A percentile compares a stretch with the other conserved stretches of the same genome.
phyloP scores from a whole-genome alignment of 2,888 invertebrate species.

The Formica aserva region DNA sequence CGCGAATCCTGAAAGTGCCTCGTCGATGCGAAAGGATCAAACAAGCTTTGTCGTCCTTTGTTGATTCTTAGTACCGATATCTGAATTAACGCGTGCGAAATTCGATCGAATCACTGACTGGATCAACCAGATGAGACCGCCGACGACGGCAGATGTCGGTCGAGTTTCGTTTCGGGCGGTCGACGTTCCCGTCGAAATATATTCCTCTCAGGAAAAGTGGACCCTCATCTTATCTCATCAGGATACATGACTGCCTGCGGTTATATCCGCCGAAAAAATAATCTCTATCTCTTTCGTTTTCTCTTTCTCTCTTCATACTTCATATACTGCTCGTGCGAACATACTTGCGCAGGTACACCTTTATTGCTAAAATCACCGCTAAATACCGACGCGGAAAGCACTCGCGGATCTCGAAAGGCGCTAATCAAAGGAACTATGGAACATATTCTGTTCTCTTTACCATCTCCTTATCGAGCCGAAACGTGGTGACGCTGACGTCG shows the following conservation, averaged over 20 bases:
- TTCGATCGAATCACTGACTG: conserved; percentile 82
- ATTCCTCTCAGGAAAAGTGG: conserved; percentile 76
- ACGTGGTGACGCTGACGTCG: conserved; percentile 18
- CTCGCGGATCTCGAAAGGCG: conserved; percentile 38
- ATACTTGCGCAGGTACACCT: conserved; percentile 75
- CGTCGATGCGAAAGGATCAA: conserved; percentile 48
- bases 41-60: conserved; percentile 1
- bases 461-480: background rate
- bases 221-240: conserved; percentile 68
- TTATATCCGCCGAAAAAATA: conserved; percentile 65
- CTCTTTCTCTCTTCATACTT: conserved; percentile 49
- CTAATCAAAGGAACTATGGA: conserved; percentile 45
- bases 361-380: conserved; percentile 78
- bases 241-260: conserved; percentile 58
- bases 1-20: conserved; percentile 40
- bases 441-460: background rate
- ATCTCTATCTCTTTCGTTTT: conserved; percentile 47
- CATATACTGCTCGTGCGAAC: conserved; percentile 40
- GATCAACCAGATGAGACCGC: conserved; percentile 80
- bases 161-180: conserved; percentile 71
- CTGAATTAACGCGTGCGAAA: conserved; percentile 70
- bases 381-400: conserved; percentile 1
- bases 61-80: conserved; percentile 28
- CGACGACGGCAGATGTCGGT: conserved; percentile 67
- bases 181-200: conserved; percentile 28